Conservation (phyloP, 2,797 vertebrate species). For the Eptatretus atami region DNA sequence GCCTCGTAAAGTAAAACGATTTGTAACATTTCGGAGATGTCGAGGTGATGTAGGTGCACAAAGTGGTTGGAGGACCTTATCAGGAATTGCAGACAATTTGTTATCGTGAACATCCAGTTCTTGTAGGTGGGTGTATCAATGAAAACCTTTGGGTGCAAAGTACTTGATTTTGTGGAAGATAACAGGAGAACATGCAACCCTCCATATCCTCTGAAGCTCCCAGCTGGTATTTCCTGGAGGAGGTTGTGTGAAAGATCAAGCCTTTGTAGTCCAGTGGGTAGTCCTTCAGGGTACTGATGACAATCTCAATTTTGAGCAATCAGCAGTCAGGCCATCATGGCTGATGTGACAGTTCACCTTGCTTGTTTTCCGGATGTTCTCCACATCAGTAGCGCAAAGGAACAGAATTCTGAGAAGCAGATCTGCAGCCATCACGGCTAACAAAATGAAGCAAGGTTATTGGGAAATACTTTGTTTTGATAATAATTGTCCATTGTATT, state of each 20-base stretch:
- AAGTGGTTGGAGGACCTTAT: not conserved
- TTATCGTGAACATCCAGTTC: not conserved
- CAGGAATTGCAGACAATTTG: not conserved
- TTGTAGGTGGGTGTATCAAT: not conserved
- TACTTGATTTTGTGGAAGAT: not conserved
- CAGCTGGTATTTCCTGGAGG: not conserved
- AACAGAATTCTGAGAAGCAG: no score
- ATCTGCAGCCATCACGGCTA: no score
- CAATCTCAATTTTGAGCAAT: no score
- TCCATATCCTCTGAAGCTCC: not conserved
- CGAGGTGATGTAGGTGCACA: not conserved
- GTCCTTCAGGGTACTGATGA: no score
- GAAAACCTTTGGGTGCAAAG: not conserved
- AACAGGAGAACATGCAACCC: not conserved
- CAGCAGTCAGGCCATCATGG: no score
- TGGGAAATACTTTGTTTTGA: no score
- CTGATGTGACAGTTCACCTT: no score
- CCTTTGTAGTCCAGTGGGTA: not conserved
- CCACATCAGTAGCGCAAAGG: no score
- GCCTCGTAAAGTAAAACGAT: not conserved
- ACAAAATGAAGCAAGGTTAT: no score
- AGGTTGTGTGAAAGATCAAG: conserved; percentile 4
- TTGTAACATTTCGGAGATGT: not conserved
- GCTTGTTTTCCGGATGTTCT: no score
- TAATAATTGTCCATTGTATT: no score